Percentiles rank a stretch among this genome's conserved stretches.
phyloP scores from a whole-genome alignment of 2,888 invertebrate genomes.

The Drosophila crucigera region DNA sequence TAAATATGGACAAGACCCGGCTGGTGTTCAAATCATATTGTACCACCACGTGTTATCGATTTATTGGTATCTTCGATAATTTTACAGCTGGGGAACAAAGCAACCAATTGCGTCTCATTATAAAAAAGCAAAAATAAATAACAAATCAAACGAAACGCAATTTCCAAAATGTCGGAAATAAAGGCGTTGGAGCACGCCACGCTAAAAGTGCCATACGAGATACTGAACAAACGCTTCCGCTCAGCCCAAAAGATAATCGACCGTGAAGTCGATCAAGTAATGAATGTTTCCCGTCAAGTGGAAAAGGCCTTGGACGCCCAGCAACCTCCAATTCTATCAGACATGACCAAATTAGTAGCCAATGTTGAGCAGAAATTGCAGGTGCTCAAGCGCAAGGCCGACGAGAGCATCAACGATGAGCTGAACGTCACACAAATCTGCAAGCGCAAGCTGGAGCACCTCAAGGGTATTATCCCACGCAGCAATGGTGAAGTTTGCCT shows the following conservation, averaged over 20 bases:
- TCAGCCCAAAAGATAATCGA: slow-evolving; percentile 97
- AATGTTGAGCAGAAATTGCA: slow-evolving; percentile 96
- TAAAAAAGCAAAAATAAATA: slow-evolving; percentile 50
- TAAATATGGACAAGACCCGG: not conserved
- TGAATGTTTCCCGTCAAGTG: slow-evolving; percentile 90
- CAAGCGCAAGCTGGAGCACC: slow-evolving; percentile 95
- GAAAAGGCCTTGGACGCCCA: slow-evolving; percentile 85
- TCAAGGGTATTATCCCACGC: slow-evolving; percentile 86
- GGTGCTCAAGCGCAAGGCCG: slow-evolving; percentile 96
- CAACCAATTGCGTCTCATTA: slow-evolving; percentile 52
- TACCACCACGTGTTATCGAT: slow-evolving; percentile 1
- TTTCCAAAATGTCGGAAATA: slow-evolving; percentile 92
- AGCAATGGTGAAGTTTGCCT: slow-evolving; percentile 80
- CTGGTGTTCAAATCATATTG: slow-evolving; percentile 12
- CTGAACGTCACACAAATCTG: slow-evolving; percentile 95
- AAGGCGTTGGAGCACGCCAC: slow-evolving; percentile 98
- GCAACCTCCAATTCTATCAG: slow-evolving; percentile 86
- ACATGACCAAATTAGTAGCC: slow-evolving; percentile 92
- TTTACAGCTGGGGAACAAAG: slow-evolving; percentile 58
- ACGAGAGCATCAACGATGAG: slow-evolving; percentile 97
- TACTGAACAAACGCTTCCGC: slow-evolving; percentile 98
- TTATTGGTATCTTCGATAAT: slow-evolving; percentile 42
- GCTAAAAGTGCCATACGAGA: slow-evolving; percentile 98
- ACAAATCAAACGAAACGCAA: not conserved
- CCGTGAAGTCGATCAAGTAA: slow-evolving; percentile 95